Conservation (phyloP, 2,113 vertebrate genomes). For the Dermatemys mawii region DNA sequence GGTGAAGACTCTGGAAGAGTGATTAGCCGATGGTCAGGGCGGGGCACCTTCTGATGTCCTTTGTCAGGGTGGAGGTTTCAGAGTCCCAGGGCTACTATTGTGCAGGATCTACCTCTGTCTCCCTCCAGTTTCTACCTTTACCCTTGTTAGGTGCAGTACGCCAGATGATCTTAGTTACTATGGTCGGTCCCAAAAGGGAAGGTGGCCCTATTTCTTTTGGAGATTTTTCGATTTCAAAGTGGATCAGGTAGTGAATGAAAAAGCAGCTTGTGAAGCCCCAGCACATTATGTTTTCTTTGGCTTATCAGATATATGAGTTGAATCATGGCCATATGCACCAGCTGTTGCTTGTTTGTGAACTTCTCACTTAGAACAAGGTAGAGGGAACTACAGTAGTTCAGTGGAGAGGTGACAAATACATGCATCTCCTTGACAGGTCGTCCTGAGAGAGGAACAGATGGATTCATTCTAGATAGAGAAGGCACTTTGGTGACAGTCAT, state of each 20-base stretch:
- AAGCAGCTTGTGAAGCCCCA: not conserved
- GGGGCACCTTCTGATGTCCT: not conserved
- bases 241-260: not conserved
- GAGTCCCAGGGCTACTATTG: not conserved
- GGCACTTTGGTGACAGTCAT: fast-evolving
- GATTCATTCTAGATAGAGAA: not conserved
- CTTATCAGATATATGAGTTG: not conserved
- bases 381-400: not conserved
- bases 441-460: not conserved
- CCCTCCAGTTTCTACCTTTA: not conserved
- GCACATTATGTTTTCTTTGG: not conserved
- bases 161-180: not conserved
- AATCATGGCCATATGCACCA: not conserved
- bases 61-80: not conserved
- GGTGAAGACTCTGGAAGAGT: not conserved
- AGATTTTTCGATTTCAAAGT: not conserved
- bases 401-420: not conserved
- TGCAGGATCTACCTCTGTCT: not conserved
- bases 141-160: fast-evolving
- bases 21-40: not conserved
- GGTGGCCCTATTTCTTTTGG: not conserved
- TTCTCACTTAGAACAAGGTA: not conserved
- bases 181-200: fast-evolving
- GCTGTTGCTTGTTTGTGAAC: not conserved
- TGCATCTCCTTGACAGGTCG: not conserved